phyloP scores from a whole-genome alignment of 2,797 vertebrate genomes.

The Lepilemur septentrionalis region DNA sequence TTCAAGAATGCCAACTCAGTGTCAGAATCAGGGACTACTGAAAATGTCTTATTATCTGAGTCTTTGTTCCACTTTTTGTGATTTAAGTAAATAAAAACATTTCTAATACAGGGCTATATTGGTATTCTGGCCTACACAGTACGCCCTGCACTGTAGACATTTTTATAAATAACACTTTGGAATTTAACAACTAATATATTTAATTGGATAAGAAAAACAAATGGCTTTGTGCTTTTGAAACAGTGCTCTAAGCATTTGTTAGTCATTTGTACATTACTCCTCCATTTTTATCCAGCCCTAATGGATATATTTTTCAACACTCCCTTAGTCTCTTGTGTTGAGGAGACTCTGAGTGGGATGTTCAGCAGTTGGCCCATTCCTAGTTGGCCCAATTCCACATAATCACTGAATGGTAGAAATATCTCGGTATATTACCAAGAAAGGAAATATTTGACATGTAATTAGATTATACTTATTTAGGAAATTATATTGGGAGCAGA shows the following conservation, averaged over 20 bases:
- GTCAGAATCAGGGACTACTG: conserved; percentile 30
- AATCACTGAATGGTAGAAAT: conserved; percentile 30
- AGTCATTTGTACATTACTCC: conserved; percentile 60
- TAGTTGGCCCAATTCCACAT: conserved; percentile 55
- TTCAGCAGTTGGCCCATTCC: conserved; percentile 48
- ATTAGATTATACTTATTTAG: conserved; percentile 48
- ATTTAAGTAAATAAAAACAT: background rate
- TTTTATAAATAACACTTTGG: conserved; percentile 44
- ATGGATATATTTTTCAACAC: background rate
- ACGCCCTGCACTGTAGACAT: background rate
- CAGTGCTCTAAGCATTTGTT: conserved; percentile 52
- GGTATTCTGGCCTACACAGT: conserved; percentile 2
- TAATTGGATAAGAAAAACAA: conserved; percentile 73
- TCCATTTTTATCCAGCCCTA: conserved; percentile 20
- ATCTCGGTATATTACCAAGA: conserved; percentile 21
- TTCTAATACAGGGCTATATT: conserved; percentile 37
- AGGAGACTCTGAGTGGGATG: conserved; percentile 59
- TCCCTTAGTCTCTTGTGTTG: background rate
- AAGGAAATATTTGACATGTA: conserved; percentile 9
- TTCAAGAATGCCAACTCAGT: background rate
- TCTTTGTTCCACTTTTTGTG: background rate
- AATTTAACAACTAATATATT: conserved; percentile 74
- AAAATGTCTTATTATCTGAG: conserved; percentile 14
- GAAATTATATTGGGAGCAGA: conserved; percentile 38
- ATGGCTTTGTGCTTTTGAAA: conserved; percentile 68